These are phyloP conservation scores for cattle (Bos taurus) DNA, from an alignment of 2,113 vertebrate genomes.

Conservation along the genomic window ARS-UCD2.0 NC_037346.1:5551501-5552000, in stretches of 20 bases:
- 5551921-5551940: background rate
- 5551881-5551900: background rate
- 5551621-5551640: background rate
- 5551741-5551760: background rate
- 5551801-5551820: background rate
- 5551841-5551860: background rate
- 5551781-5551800: background rate
- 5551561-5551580: background rate
- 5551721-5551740: background rate
- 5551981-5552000: background rate
- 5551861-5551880: background rate
- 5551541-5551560: background rate
- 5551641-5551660: background rate
- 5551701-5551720: background rate
- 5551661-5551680: background rate
- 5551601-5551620: background rate
- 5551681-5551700: background rate
- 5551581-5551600: background rate
- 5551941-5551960: background rate
- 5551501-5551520: background rate
- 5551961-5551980: background rate
- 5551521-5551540: fast-evolving
- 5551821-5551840: background rate
- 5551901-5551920: background rate
- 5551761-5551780: background rate